Evolutionary conservation across 2,113 vertebrate species (phyloP).

Genomic region (Burhinus bistriatus): DNA sequence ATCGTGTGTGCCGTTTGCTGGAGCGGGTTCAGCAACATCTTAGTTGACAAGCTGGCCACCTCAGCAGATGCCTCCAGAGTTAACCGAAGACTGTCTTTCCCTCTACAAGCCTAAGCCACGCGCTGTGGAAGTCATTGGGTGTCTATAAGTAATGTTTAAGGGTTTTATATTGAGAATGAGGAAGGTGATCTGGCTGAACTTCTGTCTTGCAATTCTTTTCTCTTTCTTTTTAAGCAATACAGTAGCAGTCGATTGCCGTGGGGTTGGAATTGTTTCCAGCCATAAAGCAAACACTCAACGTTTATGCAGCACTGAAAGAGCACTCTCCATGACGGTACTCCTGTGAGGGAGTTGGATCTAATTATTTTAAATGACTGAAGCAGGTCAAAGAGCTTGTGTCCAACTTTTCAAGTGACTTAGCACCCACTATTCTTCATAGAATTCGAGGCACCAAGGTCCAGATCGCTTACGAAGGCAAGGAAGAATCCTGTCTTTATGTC

Average conservation of each 20-base stretch:
- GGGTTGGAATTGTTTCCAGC: background rate
- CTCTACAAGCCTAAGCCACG: rapidly evolving
- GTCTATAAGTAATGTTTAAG: background rate
- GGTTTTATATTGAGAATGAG: background rate
- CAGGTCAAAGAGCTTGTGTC: background rate
- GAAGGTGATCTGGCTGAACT: background rate
- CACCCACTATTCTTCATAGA: background rate
- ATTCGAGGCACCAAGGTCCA: background rate
- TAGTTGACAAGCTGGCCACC: background rate
- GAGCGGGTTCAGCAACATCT: background rate
- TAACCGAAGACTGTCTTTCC: background rate
- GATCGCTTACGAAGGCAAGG: background rate
- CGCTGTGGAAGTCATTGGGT: background rate
- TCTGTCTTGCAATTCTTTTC: background rate
- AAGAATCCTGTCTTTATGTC: background rate
- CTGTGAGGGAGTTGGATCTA: background rate
- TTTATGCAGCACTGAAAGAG: background rate
- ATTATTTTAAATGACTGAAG: background rate
- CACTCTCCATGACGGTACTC: background rate
- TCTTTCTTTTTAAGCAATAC: background rate
- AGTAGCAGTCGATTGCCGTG: background rate
- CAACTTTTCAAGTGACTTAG: background rate
- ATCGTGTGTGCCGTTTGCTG: background rate
- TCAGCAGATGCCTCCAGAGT: background rate
- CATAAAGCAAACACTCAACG: background rate